Percentiles rank a stretch among this genome's conserved stretches.
Evolutionary conservation across 1,140 invertebrate species (phyloP).

Genomic region (Halictus rubicundus): DNA sequence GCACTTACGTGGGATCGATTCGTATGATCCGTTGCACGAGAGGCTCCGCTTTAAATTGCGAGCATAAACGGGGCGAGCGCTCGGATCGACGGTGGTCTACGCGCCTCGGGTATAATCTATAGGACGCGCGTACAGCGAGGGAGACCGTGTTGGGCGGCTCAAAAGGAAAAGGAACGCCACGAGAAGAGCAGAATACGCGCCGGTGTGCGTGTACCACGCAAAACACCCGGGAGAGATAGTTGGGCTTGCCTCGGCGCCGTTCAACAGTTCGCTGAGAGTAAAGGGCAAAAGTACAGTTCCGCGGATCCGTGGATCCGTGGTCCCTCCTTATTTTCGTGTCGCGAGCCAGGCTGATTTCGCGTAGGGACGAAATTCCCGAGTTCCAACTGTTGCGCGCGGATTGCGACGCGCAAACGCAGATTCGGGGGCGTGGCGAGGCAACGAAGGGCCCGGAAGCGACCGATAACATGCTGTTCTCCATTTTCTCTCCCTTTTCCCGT

Average conservation of each 20-base stretch:
- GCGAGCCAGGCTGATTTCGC: conserved; percentile 49
- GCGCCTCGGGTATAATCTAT: not conserved
- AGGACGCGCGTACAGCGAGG: not conserved
- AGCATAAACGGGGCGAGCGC: not conserved
- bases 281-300: conserved; percentile 22
- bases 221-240: conserved; percentile 4
- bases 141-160: too few species aligned
- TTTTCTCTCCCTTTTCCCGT: conserved; percentile 44
- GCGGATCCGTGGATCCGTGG: conserved; percentile 11
- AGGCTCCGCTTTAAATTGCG: too few species aligned
- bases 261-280: conserved; percentile 4
- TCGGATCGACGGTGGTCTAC: not conserved
- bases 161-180: too few species aligned
- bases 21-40: too few species aligned
- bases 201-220: not conserved
- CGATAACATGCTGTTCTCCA: conserved; percentile 60
- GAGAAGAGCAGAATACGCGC: too few species aligned
- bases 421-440: conserved; percentile 63
- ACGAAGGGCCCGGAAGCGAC: conserved; percentile 65
- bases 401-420: conserved; percentile 64
- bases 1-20: too few species aligned
- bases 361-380: conserved; percentile 61
- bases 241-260: conserved; percentile 9
- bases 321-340: conserved; percentile 49
- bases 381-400: conserved; percentile 73